Evolutionary conservation across 2,113 vertebrate species (phyloP).

Genomic region (Corydoras sp.): DNA sequence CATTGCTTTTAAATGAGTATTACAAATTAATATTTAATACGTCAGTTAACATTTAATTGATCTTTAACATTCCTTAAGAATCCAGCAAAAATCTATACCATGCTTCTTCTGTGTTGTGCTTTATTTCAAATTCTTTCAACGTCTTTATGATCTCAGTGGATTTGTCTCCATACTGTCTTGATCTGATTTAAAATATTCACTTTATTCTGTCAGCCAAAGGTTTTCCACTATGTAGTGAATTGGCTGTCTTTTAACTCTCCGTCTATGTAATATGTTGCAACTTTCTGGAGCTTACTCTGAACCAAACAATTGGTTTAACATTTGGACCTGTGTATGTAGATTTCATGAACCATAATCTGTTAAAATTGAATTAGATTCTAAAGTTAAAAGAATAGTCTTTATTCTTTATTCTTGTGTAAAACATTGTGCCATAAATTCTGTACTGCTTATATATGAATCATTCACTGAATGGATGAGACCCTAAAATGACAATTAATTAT

Average conservation of each 20-base stretch:
- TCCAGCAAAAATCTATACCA: not conserved
- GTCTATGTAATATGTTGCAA: not conserved
- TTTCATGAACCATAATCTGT: conserved; percentile 26
- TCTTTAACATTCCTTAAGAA: not conserved
- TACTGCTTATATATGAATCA: too few relatives aligned
- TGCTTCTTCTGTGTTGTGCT: not conserved
- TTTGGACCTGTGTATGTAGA: conserved; percentile 10
- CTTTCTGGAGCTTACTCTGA: not conserved
- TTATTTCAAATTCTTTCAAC: not conserved
- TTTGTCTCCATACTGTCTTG: not conserved
- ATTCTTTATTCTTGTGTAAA: too few relatives aligned
- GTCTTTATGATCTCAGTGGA: not conserved
- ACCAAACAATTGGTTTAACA: not conserved
- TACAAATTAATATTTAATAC: not conserved
- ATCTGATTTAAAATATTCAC: conserved; percentile 1
- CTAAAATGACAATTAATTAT: too few relatives aligned
- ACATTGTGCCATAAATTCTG: too few relatives aligned
- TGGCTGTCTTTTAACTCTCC: not conserved
- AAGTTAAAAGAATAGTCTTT: too few relatives aligned
- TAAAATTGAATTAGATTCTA: too few relatives aligned
- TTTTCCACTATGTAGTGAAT: not conserved
- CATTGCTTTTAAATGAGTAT: too few relatives aligned
- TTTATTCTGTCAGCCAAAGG: not conserved
- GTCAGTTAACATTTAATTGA: not conserved
- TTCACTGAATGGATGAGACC: too few relatives aligned